Evolutionary conservation across 2,797 vertebrate species (phyloP), one percentile per base, ranked within the genome.

Genomic region (Pangasius larnaudii): DNA sequence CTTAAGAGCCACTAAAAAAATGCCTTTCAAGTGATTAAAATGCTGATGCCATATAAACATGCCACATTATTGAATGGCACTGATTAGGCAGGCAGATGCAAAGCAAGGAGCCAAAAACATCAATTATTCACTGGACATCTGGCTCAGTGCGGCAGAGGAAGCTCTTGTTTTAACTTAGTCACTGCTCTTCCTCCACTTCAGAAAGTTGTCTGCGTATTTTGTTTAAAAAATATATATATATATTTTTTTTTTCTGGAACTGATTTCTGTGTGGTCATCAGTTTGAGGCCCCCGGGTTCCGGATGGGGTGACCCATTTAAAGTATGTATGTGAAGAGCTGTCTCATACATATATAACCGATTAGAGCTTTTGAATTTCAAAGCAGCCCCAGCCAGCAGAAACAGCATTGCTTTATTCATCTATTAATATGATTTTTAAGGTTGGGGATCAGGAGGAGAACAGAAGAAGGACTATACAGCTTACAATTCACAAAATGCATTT

Each of bases 351-450:
- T 87, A 90, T 79, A 91, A 90, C 77, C 30, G 84, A 89, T 91
- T 90, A 87, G 83, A 77, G 58, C 78, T 85, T 91, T 90, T 90
- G 88, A 88, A 91, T 90, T 90, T 92, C 86, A 92, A 91, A 92
- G 90, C 88, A 80, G 86, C 30, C 80, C 72, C 85, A 91, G 90
- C 91, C 91, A 90, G 91, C 85, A 91, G 88, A 90, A 89, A 90
- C 36, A 19, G 74, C 51, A 77, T 87, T 85, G 86, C 83, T 84
- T 90, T 89, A 75, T 91, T 90, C 81, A 87, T 89, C 81, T 89
- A 85, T 88, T 90, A 89, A 88, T 91, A 88, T 61, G 87, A 91
- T 91, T 88, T 80, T 87, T 89, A 91, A 90, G 89, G 90, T 88
- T 84, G 58, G 91, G 80, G 84, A 90, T 91, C 85, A 88, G 82